phyloP scores from a whole-genome alignment of 2,888 invertebrate species.

The Meta bourneti region DNA sequence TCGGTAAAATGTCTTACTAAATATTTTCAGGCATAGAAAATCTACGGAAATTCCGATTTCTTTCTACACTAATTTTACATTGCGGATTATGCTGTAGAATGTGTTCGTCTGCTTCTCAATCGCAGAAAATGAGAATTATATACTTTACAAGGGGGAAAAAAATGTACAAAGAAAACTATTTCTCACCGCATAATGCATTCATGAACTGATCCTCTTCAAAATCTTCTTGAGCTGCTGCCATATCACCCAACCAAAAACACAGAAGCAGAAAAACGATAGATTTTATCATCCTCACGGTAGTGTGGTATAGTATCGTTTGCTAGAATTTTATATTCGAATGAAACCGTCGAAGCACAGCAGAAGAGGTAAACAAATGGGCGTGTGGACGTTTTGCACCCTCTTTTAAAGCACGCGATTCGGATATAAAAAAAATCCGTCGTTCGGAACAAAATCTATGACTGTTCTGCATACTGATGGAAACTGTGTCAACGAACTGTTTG shows the following conservation, averaged over 20 bases:
- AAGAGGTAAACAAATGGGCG: conserved; percentile 23
- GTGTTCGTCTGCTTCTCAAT: too few species aligned
- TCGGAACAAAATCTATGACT: conserved; percentile 21
- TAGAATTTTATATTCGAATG: not conserved
- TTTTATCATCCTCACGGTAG: not conserved
- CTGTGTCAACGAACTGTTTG: conserved; percentile 23
- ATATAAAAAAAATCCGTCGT: conserved; percentile 10
- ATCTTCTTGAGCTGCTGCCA: not conserved
- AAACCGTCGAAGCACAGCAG: conserved; percentile 4
- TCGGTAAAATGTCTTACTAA: too few species aligned
- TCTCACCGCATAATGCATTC: conserved; percentile 24
- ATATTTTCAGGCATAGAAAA: too few species aligned
- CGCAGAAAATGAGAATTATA: too few species aligned
- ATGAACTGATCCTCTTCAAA: conserved; percentile 2
- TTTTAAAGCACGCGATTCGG: not conserved
- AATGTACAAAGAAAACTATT: not conserved
- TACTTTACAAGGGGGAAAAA: not conserved
- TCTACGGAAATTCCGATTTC: too few species aligned
- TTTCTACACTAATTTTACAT: too few species aligned
- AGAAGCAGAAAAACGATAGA: not conserved
- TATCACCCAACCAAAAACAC: not conserved
- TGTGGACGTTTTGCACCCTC: conserved; percentile 11
- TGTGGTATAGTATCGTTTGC: not conserved
- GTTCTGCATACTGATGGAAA: conserved; percentile 5
- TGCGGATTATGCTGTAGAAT: too few species aligned